phyloP scores from a whole-genome alignment of 2,888 invertebrate species.

The Eremobia ochroleuca region DNA sequence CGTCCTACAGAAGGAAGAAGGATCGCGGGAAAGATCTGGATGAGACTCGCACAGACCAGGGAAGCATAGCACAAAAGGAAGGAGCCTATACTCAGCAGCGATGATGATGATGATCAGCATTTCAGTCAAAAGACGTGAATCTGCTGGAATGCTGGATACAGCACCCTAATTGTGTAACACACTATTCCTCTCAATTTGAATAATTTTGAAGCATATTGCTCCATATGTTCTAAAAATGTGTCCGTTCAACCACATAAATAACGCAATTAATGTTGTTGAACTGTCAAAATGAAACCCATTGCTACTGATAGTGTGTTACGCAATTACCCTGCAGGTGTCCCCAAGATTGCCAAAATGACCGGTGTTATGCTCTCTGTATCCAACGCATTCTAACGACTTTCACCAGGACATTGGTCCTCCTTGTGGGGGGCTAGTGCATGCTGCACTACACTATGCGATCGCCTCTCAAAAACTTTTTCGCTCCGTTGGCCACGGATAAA shows the following conservation, averaged over 20 bases:
- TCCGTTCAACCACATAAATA: too few species aligned
- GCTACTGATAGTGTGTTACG: too few species aligned
- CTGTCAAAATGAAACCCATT: too few species aligned
- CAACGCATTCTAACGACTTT: too few species aligned
- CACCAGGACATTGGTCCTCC: neutral
- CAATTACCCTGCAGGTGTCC: too few species aligned
- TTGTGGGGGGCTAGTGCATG: neutral
- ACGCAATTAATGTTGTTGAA: too few species aligned
- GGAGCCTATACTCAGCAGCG: neutral
- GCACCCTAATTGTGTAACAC: too few species aligned
- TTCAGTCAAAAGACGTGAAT: neutral
- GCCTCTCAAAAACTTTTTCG: neutral
- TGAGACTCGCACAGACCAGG: neutral
- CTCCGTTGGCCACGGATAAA: neutral
- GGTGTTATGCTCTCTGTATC: too few species aligned
- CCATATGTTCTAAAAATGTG: too few species aligned
- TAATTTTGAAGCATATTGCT: too few species aligned
- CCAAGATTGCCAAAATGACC: neutral
- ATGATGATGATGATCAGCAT: neutral
- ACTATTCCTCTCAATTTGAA: too few species aligned
- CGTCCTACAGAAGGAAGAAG: neutral
- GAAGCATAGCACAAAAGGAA: neutral
- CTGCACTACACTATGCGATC: too few species aligned
- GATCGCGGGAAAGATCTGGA: neutral
- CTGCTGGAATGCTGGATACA: neutral